A percentile compares a stretch with the other conserved stretches of the same genome.
These are phyloP conservation scores for Drosophila erecta DNA, from an alignment of 1,140 invertebrate species.

Conservation along the genomic window DNA sequence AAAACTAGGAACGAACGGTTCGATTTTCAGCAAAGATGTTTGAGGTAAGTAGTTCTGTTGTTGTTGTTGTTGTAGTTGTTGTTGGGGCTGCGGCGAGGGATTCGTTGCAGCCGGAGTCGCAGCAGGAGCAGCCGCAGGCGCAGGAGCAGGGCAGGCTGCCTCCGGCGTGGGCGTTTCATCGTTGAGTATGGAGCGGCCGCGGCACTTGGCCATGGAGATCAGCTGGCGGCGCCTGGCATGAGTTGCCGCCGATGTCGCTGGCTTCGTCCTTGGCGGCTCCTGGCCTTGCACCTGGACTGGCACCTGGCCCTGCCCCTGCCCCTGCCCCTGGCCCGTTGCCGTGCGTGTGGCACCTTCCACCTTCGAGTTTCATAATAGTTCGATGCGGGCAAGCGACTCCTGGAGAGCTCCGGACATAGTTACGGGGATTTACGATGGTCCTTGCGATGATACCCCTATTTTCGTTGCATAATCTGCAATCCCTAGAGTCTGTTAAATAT, in stretches of 20 bases:
- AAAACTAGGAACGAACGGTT: constrained; percentile 86
- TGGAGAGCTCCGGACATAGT: constrained; percentile 47
- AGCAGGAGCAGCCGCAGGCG: constrained; percentile 31
- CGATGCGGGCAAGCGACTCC: constrained; percentile 46
- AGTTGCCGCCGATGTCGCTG: constrained; percentile 50
- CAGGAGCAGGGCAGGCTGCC: constrained; percentile 24
- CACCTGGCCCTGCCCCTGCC: constrained; percentile 26
- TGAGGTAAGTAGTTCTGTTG: constrained; percentile 80
- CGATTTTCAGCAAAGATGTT: constrained; percentile 87
- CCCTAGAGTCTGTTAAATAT: background rate
- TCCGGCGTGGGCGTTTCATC: constrained; percentile 52
- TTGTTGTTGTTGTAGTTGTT: constrained; percentile 49
- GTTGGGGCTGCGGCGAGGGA: constrained; percentile 29
- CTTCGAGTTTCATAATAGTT: constrained; percentile 77
- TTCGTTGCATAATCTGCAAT: constrained; percentile 55
- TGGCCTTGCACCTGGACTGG: constrained; percentile 34
- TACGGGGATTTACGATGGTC: constrained; percentile 15
- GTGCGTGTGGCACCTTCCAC: constrained; percentile 63
- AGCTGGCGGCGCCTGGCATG: constrained; percentile 65
- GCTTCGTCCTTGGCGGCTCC: constrained; percentile 37
- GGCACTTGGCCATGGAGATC: constrained; percentile 76
- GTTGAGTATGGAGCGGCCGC: constrained; percentile 59
- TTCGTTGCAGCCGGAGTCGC: constrained; percentile 30
- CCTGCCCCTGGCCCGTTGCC: constrained; percentile 60
- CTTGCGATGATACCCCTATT: constrained; percentile 19